Evolutionary conservation across 2,113 vertebrate genomes (phyloP).

Genomic region (Stigmatopora nigra): DNA sequence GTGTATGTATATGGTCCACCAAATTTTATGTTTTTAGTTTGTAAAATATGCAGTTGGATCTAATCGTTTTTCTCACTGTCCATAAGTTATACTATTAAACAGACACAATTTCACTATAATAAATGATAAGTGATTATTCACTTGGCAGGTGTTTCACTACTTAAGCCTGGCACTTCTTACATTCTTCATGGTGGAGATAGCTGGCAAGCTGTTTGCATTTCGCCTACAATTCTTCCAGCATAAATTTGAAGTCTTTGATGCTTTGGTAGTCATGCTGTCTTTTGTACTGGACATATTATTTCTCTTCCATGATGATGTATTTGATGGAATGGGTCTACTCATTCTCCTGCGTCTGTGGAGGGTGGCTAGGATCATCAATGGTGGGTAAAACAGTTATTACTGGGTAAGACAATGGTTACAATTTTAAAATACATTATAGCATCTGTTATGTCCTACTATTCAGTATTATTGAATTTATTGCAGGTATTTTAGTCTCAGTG

Average conservation of each 20-base stretch:
- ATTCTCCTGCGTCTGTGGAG: conserved; percentile 93
- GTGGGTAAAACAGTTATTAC: conserved; percentile 52
- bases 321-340: conserved; percentile 81
- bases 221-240: conserved; percentile 87
- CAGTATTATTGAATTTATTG: conserved; percentile 8
- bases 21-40: no score
- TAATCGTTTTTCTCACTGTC: background rate
- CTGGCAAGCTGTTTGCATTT: conserved; percentile 80
- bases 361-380: conserved; percentile 91
- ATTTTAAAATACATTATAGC: background rate
- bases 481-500: conserved; percentile 87
- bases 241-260: conserved; percentile 93
- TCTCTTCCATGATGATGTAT: conserved; percentile 77
- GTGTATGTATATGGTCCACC: no score
- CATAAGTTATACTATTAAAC: background rate
- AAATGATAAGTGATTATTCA: background rate
- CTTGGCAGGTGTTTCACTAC: conserved; percentile 83
- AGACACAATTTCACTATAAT: no score
- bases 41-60: background rate
- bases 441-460: no score
- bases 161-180: conserved; percentile 82
- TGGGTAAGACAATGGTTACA: background rate
- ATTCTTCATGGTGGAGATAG: conserved; percentile 86
- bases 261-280: conserved; percentile 78
- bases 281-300: conserved; percentile 82